Evolutionary conservation across 2,888 invertebrate genomes (phyloP).

Genomic region (Lycia hirtaria): DNA sequence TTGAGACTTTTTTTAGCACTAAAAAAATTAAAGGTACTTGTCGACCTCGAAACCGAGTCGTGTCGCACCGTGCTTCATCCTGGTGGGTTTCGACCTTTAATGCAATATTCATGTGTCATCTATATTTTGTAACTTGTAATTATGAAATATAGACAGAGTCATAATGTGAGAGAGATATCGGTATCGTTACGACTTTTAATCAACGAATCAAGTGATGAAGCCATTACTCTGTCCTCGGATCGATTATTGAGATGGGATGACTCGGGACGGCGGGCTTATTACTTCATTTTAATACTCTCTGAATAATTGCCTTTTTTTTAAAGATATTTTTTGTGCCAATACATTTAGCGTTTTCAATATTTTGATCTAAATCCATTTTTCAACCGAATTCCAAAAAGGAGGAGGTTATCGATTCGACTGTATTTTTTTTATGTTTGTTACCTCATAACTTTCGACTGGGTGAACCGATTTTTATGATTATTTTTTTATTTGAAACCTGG

Average conservation of each 20-base stretch:
- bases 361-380: no score
- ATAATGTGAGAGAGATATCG: conserved; percentile 29
- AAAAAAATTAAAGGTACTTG: no score
- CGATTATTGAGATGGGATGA: conserved; percentile 14
- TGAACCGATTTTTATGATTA: no score
- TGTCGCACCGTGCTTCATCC: background rate
- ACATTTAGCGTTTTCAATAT: no score
- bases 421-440: no score
- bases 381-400: no score
- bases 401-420: no score
- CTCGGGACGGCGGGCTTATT: conserved; percentile 14
- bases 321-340: background rate
- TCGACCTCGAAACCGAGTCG: background rate
- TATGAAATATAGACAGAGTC: conserved; percentile 28
- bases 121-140: conserved; percentile 32
- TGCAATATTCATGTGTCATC: conserved; percentile 35
- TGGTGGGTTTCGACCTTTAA: conserved; percentile 12
- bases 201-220: conserved; percentile 33
- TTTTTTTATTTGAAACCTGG: no score
- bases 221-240: conserved; percentile 27
- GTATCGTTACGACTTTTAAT: conserved; percentile 32
- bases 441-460: no score
- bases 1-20: no score
- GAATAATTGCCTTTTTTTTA: background rate
- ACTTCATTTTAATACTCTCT: conserved; percentile 12